These are phyloP conservation scores for Falco columbarius DNA, from an alignment of 2,797 vertebrate species.

Conservation along the genomic window DNA sequence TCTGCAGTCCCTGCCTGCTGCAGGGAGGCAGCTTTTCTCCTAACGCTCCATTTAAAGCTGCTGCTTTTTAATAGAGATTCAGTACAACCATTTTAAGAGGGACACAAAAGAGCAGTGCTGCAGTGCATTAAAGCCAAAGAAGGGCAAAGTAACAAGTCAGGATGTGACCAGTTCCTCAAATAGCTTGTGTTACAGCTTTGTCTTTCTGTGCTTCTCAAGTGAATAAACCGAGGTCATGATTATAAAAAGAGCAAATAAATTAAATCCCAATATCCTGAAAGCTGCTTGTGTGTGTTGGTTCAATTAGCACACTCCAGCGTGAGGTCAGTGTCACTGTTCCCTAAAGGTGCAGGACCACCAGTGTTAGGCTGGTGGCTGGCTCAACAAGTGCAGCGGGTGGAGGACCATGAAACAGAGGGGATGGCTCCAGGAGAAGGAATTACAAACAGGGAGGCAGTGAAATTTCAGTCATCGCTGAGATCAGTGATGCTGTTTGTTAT, in stretches of 20 bases:
- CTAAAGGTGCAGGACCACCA: neutral
- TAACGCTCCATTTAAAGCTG: neutral
- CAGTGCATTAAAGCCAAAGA: neutral
- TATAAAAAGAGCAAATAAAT: neutral
- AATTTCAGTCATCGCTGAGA: neutral
- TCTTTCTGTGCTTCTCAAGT: neutral
- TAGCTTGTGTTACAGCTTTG: neutral
- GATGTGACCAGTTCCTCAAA: neutral
- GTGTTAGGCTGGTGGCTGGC: neutral
- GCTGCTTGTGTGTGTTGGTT: neutral
- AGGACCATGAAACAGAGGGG: neutral
- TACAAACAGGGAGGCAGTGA: neutral
- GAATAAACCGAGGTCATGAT: neutral
- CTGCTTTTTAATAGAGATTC: neutral
- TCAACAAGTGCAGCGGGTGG: neutral
- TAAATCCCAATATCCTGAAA: neutral
- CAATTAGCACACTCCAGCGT: accelerated
- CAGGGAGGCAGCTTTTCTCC: neutral
- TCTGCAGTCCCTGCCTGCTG: neutral
- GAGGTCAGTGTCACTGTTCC: neutral
- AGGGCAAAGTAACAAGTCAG: neutral
- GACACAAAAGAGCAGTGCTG: neutral
- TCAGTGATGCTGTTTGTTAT: neutral
- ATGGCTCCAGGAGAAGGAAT: neutral
- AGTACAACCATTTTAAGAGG: neutral